These are phyloP conservation scores for Drosophila pseudoobscura DNA, from an alignment of 1,140 invertebrate genomes.

Conservation along the genomic window DNA sequence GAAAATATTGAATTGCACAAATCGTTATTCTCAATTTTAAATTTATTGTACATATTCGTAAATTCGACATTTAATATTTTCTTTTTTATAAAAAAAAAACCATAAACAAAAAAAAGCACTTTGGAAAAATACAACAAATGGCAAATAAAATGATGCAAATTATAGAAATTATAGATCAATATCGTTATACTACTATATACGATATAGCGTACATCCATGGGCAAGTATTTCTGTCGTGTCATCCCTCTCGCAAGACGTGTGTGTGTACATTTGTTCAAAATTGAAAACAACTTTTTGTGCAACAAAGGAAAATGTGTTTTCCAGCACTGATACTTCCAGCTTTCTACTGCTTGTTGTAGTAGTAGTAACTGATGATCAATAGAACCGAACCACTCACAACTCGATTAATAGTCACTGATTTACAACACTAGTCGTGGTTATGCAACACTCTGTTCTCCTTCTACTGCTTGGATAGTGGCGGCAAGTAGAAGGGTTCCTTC, in stretches of 20 bases:
- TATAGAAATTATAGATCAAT: slow-evolving; percentile 43
- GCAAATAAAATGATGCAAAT: slow-evolving; percentile 36
- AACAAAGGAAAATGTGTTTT: slow-evolving; percentile 14
- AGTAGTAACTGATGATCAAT: slow-evolving; percentile 35
- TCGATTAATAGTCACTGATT: slow-evolving; percentile 1
- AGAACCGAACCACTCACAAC: slow-evolving; percentile 1
- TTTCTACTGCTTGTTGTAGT: background rate
- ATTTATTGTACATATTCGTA: slow-evolving; percentile 77
- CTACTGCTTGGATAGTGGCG: too few species aligned
- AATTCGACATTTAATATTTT: slow-evolving; percentile 75
- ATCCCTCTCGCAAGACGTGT: slow-evolving; percentile 39
- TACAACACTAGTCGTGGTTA: too few species aligned
- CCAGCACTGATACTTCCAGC: too few species aligned
- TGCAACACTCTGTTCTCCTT: too few species aligned
- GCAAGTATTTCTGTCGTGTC: slow-evolving; percentile 48
- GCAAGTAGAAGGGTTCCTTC: too few species aligned
- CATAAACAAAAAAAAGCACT: slow-evolving; percentile 14
- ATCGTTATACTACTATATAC: slow-evolving; percentile 21
- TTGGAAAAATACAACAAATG: slow-evolving; percentile 40
- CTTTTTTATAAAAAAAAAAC: slow-evolving; percentile 58
- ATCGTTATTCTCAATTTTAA: slow-evolving; percentile 83
- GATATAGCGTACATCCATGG: slow-evolving; percentile 48
- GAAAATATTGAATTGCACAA: slow-evolving; percentile 83
- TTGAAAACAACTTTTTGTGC: slow-evolving; percentile 83
- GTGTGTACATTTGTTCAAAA: slow-evolving; percentile 82